phyloP scores from a whole-genome alignment of 2,888 invertebrate genomes.

The Ceratothoa steindachneri region DNA sequence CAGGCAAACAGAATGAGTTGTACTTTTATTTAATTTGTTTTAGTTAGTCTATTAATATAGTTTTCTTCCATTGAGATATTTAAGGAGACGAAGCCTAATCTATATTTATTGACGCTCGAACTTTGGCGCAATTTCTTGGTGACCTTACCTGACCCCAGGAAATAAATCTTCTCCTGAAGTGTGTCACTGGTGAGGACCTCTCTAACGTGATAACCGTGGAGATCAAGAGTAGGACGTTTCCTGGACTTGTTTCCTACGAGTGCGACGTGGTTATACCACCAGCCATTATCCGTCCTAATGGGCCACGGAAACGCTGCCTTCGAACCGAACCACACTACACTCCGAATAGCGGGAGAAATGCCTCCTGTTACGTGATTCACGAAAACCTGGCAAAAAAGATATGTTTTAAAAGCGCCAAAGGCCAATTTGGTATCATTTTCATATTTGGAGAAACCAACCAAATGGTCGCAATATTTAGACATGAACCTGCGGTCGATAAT shows the following conservation, averaged over 20 bases:
- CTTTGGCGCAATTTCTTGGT: too few relatives aligned
- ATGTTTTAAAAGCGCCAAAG: too few relatives aligned
- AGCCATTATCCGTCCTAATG: constrained; percentile 27
- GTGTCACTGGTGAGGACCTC: constrained; percentile 27
- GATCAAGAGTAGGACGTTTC: constrained; percentile 31
- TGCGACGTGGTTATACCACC: constrained; percentile 46
- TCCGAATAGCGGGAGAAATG: constrained; percentile 38
- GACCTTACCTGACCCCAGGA: constrained; percentile 35
- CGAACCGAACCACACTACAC: constrained; percentile 37
- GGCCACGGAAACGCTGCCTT: constrained; percentile 46
- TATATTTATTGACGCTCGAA: too few relatives aligned
- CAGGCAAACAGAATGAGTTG: too few relatives aligned
- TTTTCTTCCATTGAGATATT: too few relatives aligned
- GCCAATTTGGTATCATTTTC: too few relatives aligned
- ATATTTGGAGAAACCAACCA: too few relatives aligned
- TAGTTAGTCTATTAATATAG: too few relatives aligned
- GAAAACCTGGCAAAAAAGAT: constrained; percentile 30
- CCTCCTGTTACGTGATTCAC: constrained; percentile 35
- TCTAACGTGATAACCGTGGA: constrained; percentile 37
- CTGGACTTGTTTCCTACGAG: constrained; percentile 34
- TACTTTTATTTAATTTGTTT: too few relatives aligned
- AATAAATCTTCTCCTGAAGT: constrained; percentile 26
- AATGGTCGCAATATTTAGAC: too few relatives aligned
- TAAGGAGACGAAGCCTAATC: too few relatives aligned
- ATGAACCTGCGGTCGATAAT: too few relatives aligned